Evolutionary conservation across 2,888 invertebrate species (phyloP).

Genomic region (Imbricaverruca yamaguchii): DNA sequence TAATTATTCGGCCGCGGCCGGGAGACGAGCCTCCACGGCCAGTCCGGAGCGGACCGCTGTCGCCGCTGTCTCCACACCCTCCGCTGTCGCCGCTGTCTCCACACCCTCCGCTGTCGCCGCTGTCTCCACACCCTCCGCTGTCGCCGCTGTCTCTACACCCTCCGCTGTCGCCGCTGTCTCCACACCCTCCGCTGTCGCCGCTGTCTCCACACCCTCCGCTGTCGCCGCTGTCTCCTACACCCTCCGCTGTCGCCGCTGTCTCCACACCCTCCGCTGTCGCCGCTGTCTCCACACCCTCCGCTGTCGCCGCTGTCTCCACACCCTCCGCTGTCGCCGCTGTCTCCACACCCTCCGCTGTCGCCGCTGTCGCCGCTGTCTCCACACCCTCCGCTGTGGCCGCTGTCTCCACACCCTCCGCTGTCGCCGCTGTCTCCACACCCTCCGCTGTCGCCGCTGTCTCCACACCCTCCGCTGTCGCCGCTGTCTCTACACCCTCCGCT

Average conservation of each 20-base stretch:
- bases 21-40: neutral
- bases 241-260: neutral
- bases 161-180: neutral
- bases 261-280: too few species aligned
- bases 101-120: too few species aligned
- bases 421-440: too few species aligned
- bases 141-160: too few species aligned
- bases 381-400: too few species aligned
- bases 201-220: too few species aligned
- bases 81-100: neutral
- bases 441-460: neutral
- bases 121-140: neutral
- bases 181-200: neutral
- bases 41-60: too few species aligned
- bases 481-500: too few species aligned
- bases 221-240: neutral
- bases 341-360: neutral
- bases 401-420: neutral
- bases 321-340: too few species aligned
- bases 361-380: too few species aligned
- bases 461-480: neutral
- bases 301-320: too few species aligned
- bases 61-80: neutral
- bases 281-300: neutral
- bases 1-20: constrained; percentile 9